A percentile compares a stretch with the other conserved stretches of the same genome.
Evolutionary conservation across 2,888 invertebrate species (phyloP).

Genomic region (Ophion ventricosus): DNA sequence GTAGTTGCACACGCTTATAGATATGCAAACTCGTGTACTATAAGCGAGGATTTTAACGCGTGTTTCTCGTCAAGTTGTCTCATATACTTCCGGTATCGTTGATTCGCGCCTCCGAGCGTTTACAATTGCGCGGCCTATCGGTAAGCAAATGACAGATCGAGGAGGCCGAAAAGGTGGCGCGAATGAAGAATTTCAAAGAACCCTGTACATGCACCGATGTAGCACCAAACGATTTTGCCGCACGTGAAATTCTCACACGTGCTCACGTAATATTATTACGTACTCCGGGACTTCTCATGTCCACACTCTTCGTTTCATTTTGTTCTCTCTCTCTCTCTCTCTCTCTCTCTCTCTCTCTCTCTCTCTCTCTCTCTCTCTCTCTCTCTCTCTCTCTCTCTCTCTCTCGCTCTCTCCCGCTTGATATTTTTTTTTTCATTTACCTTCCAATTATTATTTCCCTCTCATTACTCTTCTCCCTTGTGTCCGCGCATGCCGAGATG

Average conservation of each 20-base stretch:
- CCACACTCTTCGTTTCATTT: background rate
- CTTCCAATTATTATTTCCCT: conserved; percentile 18
- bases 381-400: conserved; percentile 8
- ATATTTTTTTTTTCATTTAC: conserved; percentile 19
- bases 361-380: conserved; percentile 8
- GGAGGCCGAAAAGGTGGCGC: conserved; percentile 62
- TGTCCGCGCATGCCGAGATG: conserved; percentile 15
- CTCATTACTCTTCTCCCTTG: conserved; percentile 9
- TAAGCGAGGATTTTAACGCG: conserved; percentile 50
- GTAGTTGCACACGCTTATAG: background rate
- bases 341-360: conserved; percentile 6
- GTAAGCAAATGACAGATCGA: conserved; percentile 25
- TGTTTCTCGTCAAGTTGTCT: conserved; percentile 65
- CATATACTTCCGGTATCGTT: conserved; percentile 70
- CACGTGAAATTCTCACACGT: conserved; percentile 58
- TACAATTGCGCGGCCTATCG: conserved; percentile 44
- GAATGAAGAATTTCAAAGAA: conserved; percentile 60
- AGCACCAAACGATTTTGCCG: conserved; percentile 44
- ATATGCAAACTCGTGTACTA: background rate
- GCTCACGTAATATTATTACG: conserved; percentile 37
- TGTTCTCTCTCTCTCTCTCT: conserved; percentile 4
- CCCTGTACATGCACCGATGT: background rate
- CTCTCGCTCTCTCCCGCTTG: conserved; percentile 4
- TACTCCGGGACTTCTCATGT: conserved; percentile 30
- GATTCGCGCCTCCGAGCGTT: conserved; percentile 69